Evolutionary conservation across 1,140 invertebrate genomes (phyloP), one percentile per base, ranked within the genome.

Genomic region (Drosophila melanica): DNA sequence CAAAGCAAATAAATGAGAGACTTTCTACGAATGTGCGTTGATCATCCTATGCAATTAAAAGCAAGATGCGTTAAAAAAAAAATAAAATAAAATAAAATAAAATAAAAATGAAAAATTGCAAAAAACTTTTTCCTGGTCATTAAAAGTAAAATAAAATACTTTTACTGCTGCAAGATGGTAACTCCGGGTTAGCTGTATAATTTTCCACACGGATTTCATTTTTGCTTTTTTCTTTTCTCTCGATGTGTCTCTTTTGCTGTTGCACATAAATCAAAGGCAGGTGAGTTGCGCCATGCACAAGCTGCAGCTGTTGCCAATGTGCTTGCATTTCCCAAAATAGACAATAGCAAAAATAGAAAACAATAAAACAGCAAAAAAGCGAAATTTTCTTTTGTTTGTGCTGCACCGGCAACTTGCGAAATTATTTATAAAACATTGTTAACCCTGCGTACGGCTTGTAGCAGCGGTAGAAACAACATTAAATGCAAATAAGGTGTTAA

Each of bases 71-170:
- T 67, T 42, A 39, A 50, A 44, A 66, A 42, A 68, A 62, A 50
- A 16, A 62, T 44, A 42, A 16, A 39, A n/a, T 20, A 18, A 53
- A 62, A 71, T 67, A 68, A 73, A 64, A 60, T 51, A 50, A 65
- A 50, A 66, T 39, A 71, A 44, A 44, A 33, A 63, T 33, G 47
- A 55, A 63, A 37, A 45, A 20, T 55, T 11, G 4, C 14, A 23
- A 72, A 68, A 73, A 41, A 70, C 57, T 71, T 80, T 85, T 70
- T 48, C 47, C 44, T 58, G 65, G 42, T 69, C 73, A 84, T 79
- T 80, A 85, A 81, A 85, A 85, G 80, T 79, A 84, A 85, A 85
- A 71, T 63, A 79, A 77, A 84, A 76, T 70, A 74, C 81, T 85
- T 77, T 77, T 80, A 77, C 77, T 80, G 44, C 50, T 20, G 11